Conservation (phyloP, 2,888 invertebrate species). For the Parnassius glacialis region DNA sequence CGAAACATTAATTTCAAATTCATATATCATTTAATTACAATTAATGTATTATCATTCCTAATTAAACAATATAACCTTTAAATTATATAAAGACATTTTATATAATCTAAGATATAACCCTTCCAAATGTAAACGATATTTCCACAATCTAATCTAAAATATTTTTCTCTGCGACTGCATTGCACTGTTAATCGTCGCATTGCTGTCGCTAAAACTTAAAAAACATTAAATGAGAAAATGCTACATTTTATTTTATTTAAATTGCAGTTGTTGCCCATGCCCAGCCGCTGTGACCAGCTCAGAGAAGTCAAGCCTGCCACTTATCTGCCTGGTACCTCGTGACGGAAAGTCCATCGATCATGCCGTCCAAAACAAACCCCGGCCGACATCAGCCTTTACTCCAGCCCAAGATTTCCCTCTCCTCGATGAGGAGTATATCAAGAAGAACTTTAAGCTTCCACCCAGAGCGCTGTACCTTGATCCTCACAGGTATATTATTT, state of each 20-base stretch:
- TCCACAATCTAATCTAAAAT: no score
- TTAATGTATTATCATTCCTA: no score
- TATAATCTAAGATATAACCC: no score
- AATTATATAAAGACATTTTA: no score
- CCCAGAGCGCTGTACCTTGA: slow-evolving; percentile 62
- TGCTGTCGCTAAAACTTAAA: no score
- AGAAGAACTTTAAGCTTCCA: slow-evolving; percentile 64
- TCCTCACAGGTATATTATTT: slow-evolving; percentile 48
- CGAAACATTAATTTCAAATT: no score
- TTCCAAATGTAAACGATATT: no score
- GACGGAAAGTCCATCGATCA: slow-evolving; percentile 34
- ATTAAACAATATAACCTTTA: no score
- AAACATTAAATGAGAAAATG: no score
- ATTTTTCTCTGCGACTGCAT: no score
- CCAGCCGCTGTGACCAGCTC: slow-evolving; percentile 34
- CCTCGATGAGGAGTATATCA: slow-evolving; percentile 62
- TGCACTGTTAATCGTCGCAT: no score
- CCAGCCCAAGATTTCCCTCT: slow-evolving; percentile 46
- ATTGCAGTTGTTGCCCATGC: slow-evolving; percentile 58
- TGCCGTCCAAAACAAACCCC: slow-evolving; percentile 27
- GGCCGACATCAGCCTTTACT: slow-evolving; percentile 32
- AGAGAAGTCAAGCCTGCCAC: slow-evolving; percentile 47
- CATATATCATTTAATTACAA: no score
- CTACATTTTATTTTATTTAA: slow-evolving; percentile 21
- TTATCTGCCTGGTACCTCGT: slow-evolving; percentile 67